These are phyloP conservation scores for Calameuta pallipes DNA, from an alignment of 2,888 invertebrate genomes.

Conservation along the genomic window DNA sequence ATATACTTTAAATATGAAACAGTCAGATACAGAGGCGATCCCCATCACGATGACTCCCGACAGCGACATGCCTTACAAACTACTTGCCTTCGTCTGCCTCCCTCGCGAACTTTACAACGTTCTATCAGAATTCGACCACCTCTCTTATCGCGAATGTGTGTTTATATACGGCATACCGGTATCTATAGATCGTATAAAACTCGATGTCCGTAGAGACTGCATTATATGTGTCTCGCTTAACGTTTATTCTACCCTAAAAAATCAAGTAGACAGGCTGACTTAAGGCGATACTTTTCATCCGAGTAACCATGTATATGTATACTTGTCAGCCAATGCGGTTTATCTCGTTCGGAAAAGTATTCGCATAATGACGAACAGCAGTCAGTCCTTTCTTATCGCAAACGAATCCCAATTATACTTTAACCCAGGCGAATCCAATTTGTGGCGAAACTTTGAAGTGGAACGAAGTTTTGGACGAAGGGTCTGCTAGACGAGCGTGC, in stretches of 20 bases:
- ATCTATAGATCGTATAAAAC: neutral
- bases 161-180: neutral
- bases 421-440: conserved; percentile 60
- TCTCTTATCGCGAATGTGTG: neutral
- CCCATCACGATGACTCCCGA: conserved; percentile 54
- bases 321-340: neutral
- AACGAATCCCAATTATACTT: conserved; percentile 62
- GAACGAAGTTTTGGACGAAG: conserved; percentile 57
- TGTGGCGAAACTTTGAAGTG: conserved; percentile 58
- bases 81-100: conserved; percentile 6
- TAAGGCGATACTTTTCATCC: neutral
- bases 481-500: conserved; percentile 50
- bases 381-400: conserved; percentile 45
- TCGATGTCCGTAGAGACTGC: neutral
- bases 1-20: conserved; percentile 65
- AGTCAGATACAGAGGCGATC: conserved; percentile 58
- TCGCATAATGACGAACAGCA: neutral
- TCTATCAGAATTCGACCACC: neutral
- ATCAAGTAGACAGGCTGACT: neutral
- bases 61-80: conserved; percentile 43
- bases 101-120: conserved; percentile 6
- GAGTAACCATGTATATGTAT: neutral
- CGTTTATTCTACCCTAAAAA: neutral
- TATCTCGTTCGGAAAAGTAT: neutral
- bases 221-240: neutral